Evolutionary conservation across 1,140 invertebrate species (phyloP).

Genomic region (Ips nitidus): DNA sequence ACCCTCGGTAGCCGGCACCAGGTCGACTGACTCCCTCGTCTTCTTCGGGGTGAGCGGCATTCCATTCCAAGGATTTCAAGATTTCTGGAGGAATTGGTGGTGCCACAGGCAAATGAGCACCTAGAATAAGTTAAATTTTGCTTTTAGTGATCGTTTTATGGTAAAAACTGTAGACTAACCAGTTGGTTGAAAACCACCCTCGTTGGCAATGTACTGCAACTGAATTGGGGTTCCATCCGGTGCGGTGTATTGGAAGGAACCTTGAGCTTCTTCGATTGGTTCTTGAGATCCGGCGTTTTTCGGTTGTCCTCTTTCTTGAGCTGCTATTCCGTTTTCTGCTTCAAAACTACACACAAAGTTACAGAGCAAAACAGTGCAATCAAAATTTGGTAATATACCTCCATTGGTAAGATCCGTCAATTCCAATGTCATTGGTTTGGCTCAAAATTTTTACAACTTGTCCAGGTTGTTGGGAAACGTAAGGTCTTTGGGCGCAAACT

Average conservation of each 20-base stretch:
- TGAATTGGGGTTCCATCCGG: slow-evolving; percentile 57
- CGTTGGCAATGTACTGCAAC: slow-evolving; percentile 59
- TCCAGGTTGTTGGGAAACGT: slow-evolving; percentile 20
- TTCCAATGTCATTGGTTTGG: slow-evolving; percentile 53
- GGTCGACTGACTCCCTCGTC: slow-evolving; percentile 26
- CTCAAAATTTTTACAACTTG: slow-evolving; percentile 54
- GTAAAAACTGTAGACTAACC: slow-evolving; percentile 40
- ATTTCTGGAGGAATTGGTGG: slow-evolving; percentile 54
- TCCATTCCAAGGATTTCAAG: slow-evolving; percentile 51
- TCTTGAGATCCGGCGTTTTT: slow-evolving; percentile 53
- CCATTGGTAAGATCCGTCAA: slow-evolving; percentile 58
- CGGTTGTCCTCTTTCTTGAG: slow-evolving; percentile 62
- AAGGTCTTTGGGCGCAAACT: slow-evolving; percentile 11
- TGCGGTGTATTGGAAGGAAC: slow-evolving; percentile 55
- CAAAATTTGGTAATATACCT: slow-evolving; percentile 13
- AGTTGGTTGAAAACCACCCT: slow-evolving; percentile 59
- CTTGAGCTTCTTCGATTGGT: slow-evolving; percentile 46
- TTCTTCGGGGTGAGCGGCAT: slow-evolving; percentile 49
- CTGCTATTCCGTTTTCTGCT: slow-evolving; percentile 66
- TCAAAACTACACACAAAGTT: slow-evolving; percentile 57
- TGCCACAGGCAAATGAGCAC: slow-evolving; percentile 56
- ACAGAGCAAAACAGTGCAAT: not conserved
- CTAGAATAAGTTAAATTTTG: slow-evolving; percentile 19
- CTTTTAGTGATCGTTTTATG: not conserved
- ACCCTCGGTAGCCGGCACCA: slow-evolving; percentile 27